Conservation (phyloP, 23 tunicate genomes). For the Corella eumyota region DNA sequence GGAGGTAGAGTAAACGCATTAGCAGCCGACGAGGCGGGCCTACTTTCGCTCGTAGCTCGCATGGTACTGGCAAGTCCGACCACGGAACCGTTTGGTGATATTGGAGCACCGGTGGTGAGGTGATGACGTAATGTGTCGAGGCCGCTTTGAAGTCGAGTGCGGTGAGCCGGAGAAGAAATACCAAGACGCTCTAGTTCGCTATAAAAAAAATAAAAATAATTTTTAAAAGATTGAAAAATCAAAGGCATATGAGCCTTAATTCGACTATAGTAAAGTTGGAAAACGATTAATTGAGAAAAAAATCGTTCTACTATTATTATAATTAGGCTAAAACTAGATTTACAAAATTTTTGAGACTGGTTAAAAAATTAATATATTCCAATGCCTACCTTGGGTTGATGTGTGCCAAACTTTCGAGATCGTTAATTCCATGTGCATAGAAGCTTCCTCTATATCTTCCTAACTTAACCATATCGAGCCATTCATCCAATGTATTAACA, state of each 20-base stretch:
- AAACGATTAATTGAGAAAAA: too few species aligned
- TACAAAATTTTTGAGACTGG: too few species aligned
- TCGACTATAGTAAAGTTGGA: too few species aligned
- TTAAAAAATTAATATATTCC: too few species aligned
- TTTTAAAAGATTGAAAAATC: background rate
- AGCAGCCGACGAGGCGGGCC: background rate
- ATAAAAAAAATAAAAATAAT: conserved; percentile 3
- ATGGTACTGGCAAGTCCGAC: conserved; percentile 1
- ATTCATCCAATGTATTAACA: conserved; percentile 36
- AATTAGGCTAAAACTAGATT: too few species aligned
- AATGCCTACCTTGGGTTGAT: conserved; percentile 41
- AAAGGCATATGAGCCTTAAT: too few species aligned
- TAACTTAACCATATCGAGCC: conserved; percentile 46
- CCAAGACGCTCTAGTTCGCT: conserved; percentile 77
- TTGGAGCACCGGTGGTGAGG: conserved; percentile 7
- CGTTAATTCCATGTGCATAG: conserved; percentile 33
- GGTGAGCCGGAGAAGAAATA: conserved; percentile 43
- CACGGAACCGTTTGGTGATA: background rate
- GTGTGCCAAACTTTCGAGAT: conserved; percentile 19
- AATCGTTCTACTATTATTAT: too few species aligned
- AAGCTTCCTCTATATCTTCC: conserved; percentile 46
- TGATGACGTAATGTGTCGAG: conserved; percentile 51
- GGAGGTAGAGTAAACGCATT: conserved; percentile 14
- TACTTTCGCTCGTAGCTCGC: conserved; percentile 3
- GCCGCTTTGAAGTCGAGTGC: conserved; percentile 51